Base-by-base conservation (phyloP, 2,113 vertebrate genomes). In the Melanocharis versteri region DNA sequence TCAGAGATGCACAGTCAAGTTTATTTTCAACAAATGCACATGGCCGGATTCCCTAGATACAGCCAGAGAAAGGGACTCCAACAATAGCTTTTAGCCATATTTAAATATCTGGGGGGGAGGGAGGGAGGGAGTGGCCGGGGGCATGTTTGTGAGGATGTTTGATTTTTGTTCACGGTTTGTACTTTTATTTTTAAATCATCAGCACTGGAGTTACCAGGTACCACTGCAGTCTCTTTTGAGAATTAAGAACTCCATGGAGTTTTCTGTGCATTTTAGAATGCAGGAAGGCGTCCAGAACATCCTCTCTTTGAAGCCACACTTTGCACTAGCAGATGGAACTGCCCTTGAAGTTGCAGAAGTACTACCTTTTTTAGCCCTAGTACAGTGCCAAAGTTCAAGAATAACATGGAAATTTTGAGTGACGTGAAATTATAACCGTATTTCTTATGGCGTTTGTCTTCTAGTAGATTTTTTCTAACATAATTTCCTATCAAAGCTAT, bases 61-160 rank as follows among this genome's bases (percentile, higher is more conserved):
- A 70, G 2, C 44, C 13, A 44, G 24, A 80, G 53, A 66, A 73
- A 73, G 13, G 37, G 22, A 75, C 7, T 31, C 75, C n/a, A 69
- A 73, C 24, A 54, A 58, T 2, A 75, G 50, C 30, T 78, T 92
- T 77, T 30, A 80, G 58, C 37, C 30, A 24, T 39, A 47, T 16
- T 71, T 45, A 83, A 70, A 58, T 62, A 66, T 6, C 19, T 2
- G 11, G 33, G 2, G 2, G 27, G 2, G 2, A 2, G 5, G 2
- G 3, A 2, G 5, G 8, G 2, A 20, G 8, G 6, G 1, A 12
- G 6, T 3, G 7, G 27, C 15, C 37, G 9, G 37, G 7, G 35
- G 30, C 19, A 24, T 21, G 13, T 54, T 30, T 51, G 24, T 30
- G 16, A 4, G 10, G 5, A 18, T 33, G n/a, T 33, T 44, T 61